Conservation (phyloP, 1,140 invertebrate genomes). For the Oryctes rhinoceros region DNA sequence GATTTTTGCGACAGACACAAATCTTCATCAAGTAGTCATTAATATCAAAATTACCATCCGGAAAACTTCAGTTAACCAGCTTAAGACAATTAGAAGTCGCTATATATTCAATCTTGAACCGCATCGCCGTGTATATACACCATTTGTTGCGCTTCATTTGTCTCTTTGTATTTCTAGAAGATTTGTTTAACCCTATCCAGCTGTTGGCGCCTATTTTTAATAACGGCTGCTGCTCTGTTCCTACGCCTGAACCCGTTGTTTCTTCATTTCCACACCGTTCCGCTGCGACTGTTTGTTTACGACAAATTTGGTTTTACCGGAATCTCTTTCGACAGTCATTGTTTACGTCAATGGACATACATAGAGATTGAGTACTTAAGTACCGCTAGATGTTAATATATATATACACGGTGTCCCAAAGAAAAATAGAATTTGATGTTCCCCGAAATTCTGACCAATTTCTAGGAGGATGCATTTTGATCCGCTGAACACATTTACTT, state of each 20-base stretch:
- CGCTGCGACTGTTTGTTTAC: slow-evolving; percentile 14
- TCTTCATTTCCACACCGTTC: not conserved
- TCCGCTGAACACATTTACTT: no score
- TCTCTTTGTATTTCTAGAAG: slow-evolving; percentile 34
- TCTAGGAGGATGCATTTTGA: no score
- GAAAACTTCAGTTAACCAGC: no score
- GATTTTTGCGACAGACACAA: no score
- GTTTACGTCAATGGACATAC: not conserved
- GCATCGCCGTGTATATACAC: slow-evolving; percentile 14
- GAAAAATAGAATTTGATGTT: no score
- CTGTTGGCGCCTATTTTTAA: slow-evolving; percentile 36
- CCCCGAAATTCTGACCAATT: no score
- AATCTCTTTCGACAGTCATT: slow-evolving; percentile 25
- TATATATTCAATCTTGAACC: not conserved
- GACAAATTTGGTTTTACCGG: slow-evolving; percentile 34
- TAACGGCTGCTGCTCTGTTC: not conserved
- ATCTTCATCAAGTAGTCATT: no score
- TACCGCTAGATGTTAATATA: not conserved
- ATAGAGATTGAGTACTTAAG: not conserved
- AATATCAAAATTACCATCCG: no score
- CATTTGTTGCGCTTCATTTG: slow-evolving; percentile 29
- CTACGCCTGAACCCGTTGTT: not conserved
- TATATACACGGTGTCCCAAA: not conserved
- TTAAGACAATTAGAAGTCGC: no score
- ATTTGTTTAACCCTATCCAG: slow-evolving; percentile 33